These are phyloP conservation scores for Salvelinus sp. DNA, from an alignment of 2,113 vertebrate genomes.

Conservation along the genomic window DNA sequence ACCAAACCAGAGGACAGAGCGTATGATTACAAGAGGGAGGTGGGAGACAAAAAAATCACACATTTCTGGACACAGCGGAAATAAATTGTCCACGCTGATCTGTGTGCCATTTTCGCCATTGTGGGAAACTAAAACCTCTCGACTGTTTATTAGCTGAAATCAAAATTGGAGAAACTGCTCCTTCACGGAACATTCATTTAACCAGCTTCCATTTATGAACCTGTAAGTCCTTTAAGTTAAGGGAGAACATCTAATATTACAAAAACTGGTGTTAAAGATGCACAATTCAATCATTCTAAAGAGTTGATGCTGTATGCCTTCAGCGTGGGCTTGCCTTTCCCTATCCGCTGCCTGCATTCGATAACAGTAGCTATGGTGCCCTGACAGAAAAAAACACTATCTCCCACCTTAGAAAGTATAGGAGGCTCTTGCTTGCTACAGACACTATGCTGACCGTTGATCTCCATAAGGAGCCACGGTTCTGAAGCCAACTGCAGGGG, in stretches of 20 bases:
- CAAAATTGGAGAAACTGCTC: not conserved
- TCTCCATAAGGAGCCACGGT: constrained; percentile 62
- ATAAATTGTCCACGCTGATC: too few species aligned
- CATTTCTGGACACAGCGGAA: not conserved
- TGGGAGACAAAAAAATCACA: not conserved
- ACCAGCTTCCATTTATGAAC: not conserved
- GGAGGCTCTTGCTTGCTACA: not conserved
- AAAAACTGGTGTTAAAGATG: too few species aligned
- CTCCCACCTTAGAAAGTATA: too few species aligned
- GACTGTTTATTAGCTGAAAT: not conserved
- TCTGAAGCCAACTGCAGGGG: constrained; percentile 55
- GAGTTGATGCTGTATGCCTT: too few species aligned
- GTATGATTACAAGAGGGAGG: not conserved
- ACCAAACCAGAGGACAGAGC: not conserved
- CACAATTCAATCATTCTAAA: too few species aligned
- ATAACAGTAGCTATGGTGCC: not conserved
- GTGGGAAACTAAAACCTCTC: too few species aligned
- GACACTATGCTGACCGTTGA: constrained; percentile 62
- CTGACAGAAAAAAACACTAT: not conserved
- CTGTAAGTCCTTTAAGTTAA: not conserved
- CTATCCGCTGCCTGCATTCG: constrained; percentile 1
- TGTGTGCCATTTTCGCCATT: too few species aligned
- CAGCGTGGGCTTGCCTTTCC: not conserved
- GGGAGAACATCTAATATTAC: too few species aligned
- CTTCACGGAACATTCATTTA: not conserved